Base-by-base conservation (phyloP, 2,888 invertebrate genomes). In the Margaritifera margaritifera region DNA sequence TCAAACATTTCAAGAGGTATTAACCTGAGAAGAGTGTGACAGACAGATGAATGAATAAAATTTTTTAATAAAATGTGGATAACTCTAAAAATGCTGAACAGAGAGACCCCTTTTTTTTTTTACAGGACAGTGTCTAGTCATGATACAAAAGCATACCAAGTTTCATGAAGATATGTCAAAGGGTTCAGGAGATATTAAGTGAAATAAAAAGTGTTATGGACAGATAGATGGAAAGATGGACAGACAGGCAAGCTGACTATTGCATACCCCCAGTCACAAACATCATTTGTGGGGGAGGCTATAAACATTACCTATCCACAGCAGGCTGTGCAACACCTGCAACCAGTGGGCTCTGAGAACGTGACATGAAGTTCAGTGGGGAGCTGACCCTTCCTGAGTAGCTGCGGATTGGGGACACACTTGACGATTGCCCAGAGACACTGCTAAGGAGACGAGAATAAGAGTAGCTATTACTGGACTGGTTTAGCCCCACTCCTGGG, bases 301-400 rank as follows among this genome's bases (percentile, higher is more conserved):
- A 62, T 55, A 11, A 58, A 25, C 6, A 54, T 67, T 61, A 75
- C 74, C 77, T 74, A 60, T 77, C 77, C 42, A 76, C 51, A 54
- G 73, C 67, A 52, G 73, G 69, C 55, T 66, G 69, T 11, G 42
- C 42, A 42, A 11, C 42, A 54, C 62, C 68, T 25, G 63, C 50
- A 24, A 68, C 57, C 19, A 77, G 64, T 6, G 83, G 81, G 70
- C 81, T 82, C 53, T 74, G 72, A 27, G 80, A 80, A 27, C 78
- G 72, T 19, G 81, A 74, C 62, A 72, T 53, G 42, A 74, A 76
- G 5, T 77, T 72, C 15, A 42, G 15, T 11, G 89, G 89, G 6
- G 89, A 88, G 66, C 84, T 84, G n/a, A 88, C 74, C 27, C 86
- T 76, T 53, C 87, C 86, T 11, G 86, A 84, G 69, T 77, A 79